Conservation (phyloP, 2,888 invertebrate genomes). For the Hypomecis punctinalis region DNA sequence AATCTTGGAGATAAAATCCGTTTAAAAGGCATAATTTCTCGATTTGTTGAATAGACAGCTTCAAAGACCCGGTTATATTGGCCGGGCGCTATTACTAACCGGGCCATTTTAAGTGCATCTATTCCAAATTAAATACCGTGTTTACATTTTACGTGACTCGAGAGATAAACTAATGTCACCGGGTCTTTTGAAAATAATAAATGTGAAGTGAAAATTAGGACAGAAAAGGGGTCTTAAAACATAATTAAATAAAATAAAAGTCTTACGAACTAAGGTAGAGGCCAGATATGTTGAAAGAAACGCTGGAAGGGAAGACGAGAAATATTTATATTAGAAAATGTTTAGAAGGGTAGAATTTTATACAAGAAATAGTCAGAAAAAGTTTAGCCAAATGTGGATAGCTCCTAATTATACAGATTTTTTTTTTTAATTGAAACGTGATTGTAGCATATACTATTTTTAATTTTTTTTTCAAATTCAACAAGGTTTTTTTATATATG, state of each 20-base stretch:
- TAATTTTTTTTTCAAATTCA: no score
- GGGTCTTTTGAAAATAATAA: conserved; percentile 1
- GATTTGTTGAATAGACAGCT: conserved; percentile 3
- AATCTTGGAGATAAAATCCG: no score
- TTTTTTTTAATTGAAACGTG: no score
- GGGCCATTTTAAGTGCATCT: neutral
- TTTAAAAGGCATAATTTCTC: neutral
- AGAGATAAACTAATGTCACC: neutral
- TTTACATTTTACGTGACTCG: no score
- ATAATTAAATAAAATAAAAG: conserved; percentile 65
- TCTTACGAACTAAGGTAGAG: conserved; percentile 84
- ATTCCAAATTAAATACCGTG: neutral
- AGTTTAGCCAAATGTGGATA: neutral
- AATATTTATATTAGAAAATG: conserved; percentile 43
- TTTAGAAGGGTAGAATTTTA: neutral
- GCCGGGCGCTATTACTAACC: neutral
- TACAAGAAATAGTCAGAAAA: neutral
- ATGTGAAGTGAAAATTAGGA: conserved; percentile 48
- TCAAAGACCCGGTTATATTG: conserved; percentile 20
- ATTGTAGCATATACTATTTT: no score
- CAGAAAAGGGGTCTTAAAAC: conserved; percentile 44
- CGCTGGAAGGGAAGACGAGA: conserved; percentile 76
- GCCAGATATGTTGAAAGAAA: conserved; percentile 84
- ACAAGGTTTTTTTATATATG: neutral
- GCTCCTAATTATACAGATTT: conserved; percentile 1